Evolutionary conservation across 1,140 invertebrate genomes (phyloP).

Genomic region (Teleopsis dalmanni): DNA sequence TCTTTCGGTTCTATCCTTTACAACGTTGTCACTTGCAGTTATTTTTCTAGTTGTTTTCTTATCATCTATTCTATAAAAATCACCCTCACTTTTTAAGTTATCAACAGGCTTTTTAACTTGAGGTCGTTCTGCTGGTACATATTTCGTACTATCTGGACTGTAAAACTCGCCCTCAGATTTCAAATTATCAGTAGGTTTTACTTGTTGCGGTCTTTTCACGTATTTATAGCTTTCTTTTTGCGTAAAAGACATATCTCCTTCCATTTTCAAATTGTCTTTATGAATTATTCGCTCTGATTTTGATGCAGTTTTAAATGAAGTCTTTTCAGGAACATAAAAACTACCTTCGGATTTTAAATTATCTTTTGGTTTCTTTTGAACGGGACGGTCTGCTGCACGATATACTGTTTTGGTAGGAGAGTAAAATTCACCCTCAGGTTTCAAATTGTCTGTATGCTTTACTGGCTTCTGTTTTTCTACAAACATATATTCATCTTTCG

Average conservation of each 20-base stretch:
- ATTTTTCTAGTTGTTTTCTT: slow-evolving; percentile 41
- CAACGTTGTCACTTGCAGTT: slow-evolving; percentile 47
- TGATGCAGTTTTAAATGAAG: slow-evolving; percentile 43
- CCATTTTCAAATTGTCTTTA: slow-evolving; percentile 53
- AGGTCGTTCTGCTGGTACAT: slow-evolving; percentile 51
- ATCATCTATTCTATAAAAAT: slow-evolving; percentile 47
- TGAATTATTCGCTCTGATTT: slow-evolving; percentile 43
- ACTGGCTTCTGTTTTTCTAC: slow-evolving; percentile 44
- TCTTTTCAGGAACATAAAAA: slow-evolving; percentile 42
- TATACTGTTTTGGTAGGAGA: slow-evolving; percentile 41
- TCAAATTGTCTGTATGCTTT: slow-evolving; percentile 49
- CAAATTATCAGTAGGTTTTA: slow-evolving; percentile 55
- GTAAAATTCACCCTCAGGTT: slow-evolving; percentile 53
- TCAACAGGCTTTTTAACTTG: slow-evolving; percentile 51
- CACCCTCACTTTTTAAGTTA: slow-evolving; percentile 53
- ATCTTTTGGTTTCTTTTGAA: slow-evolving; percentile 46
- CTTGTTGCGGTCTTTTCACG: slow-evolving; percentile 50
- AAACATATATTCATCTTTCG: slow-evolving; percentile 47
- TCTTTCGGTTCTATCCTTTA: slow-evolving; percentile 53
- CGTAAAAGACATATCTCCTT: slow-evolving; percentile 48
- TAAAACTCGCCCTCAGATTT: slow-evolving; percentile 53
- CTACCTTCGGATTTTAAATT: slow-evolving; percentile 45
- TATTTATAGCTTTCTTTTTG: slow-evolving; percentile 44
- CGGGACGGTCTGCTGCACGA: slow-evolving; percentile 41
- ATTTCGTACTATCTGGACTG: slow-evolving; percentile 47